phyloP scores from a whole-genome alignment of 1,140 invertebrate genomes.

The Drosophila fuyamai region DNA sequence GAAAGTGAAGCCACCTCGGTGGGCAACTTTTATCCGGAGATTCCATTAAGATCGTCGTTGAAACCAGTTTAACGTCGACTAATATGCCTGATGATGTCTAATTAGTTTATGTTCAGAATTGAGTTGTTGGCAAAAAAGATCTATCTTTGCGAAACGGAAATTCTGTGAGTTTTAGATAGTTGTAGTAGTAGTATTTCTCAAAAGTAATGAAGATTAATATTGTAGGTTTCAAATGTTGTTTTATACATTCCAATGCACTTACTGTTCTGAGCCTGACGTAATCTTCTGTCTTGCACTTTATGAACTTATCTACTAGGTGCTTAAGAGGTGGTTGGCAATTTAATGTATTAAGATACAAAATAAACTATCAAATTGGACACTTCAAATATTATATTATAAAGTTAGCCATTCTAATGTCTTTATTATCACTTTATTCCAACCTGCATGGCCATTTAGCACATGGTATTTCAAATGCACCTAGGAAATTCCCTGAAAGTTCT shows the following conservation, averaged over 20 bases:
- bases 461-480: constrained; percentile 19
- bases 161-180: constrained; percentile 28
- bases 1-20: constrained; percentile 47
- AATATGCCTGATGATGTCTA: constrained; percentile 45
- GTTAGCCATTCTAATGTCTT: not conserved
- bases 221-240: too few species aligned
- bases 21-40: constrained; percentile 23
- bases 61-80: constrained; percentile 59
- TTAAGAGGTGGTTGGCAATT: too few species aligned
- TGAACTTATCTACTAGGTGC: too few species aligned
- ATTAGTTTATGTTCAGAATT: constrained; percentile 42
- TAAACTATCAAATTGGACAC: too few species aligned
- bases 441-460: constrained; percentile 55
- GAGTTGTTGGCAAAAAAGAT: constrained; percentile 26
- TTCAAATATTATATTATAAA: too few species aligned
- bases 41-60: constrained; percentile 34
- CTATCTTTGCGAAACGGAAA: constrained; percentile 52
- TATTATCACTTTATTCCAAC: not conserved
- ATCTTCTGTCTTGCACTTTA: too few species aligned
- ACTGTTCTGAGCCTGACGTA: too few species aligned
- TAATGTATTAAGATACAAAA: not conserved
- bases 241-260: too few species aligned
- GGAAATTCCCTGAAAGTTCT: constrained; percentile 32
- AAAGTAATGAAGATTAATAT: constrained; percentile 8
- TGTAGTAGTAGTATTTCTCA: not conserved